Base-by-base conservation (phyloP, 2,888 invertebrate genomes). In the Calameuta pallipes region DNA sequence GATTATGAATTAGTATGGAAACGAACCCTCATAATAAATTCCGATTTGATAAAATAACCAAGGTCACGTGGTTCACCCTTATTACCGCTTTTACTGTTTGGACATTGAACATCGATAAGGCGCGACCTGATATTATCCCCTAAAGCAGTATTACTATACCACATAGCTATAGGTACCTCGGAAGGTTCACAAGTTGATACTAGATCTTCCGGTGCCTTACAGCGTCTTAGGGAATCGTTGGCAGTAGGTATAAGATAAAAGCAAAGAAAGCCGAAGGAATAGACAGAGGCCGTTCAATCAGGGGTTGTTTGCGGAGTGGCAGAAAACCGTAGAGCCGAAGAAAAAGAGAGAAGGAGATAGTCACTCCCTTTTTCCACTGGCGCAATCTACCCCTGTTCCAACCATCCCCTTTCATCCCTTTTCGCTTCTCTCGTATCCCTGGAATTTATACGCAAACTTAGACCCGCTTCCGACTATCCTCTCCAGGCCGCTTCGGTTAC, bases 381-480 rank as follows among this genome's bases (percentile, higher is more conserved):
- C 56, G 56, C 23, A 56, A 56, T 23, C 56, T 15, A 56, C 56
- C 56, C 56, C 56, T 23, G 34, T 41, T 31, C n/a, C 76, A 13
- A 15, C n/a, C 73, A 33, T 36, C 15, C 36, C 68, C 37, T 75
- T 76, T 76, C 71, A 37, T 35, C 37, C 75, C 73, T 36, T 41
- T 74, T 69, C 79, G 75, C 12, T 56, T 79, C 81, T 81, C 82
- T 76, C 77, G 73, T 82, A 75, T 73, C 74, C 23, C 41, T 70
- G 74, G 78, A 85, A 85, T 85, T 85, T 84, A 85, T 85, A 85
- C 86, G 83, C 81, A 83, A 85, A 85, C 85, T 85, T 84, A 81
- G 74, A 34, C 12, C 34, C 71, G 71, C 33, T 71, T 30, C 31
- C 33, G 71, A 30, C 71, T 71, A 34, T 71, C 11, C 71, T 30